Evolutionary conservation across 2,888 invertebrate genomes (phyloP).

Genomic region (Creontiades dilutus): DNA sequence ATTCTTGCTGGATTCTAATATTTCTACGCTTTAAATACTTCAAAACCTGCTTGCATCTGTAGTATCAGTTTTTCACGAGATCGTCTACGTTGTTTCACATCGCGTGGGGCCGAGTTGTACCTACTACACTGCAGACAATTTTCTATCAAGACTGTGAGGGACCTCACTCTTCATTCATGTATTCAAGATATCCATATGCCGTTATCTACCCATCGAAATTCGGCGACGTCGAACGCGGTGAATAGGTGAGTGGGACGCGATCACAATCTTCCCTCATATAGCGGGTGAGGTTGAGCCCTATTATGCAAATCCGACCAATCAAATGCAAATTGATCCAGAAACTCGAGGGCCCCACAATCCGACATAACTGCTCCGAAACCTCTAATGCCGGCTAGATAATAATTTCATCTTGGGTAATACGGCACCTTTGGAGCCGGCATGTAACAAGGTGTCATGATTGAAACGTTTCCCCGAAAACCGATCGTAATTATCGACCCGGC

Average conservation of each 20-base stretch:
- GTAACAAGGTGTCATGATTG: constrained; percentile 5
- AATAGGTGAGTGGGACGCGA: constrained; percentile 7
- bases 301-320: background rate
- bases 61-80: too few species aligned
- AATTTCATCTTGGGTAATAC: background rate
- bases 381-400: background rate
- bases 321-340: constrained; percentile 28
- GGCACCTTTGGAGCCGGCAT: constrained; percentile 1
- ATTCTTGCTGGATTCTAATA: too few species aligned
- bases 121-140: too few species aligned
- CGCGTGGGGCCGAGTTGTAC: too few species aligned
- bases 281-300: background rate
- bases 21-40: too few species aligned
- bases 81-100: too few species aligned
- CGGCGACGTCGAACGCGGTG: background rate
- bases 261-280: background rate
- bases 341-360: background rate
- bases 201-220: constrained; percentile 18
- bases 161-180: background rate
- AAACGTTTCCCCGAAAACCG: background rate
- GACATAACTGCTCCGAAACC: background rate
- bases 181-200: background rate
- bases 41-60: too few species aligned
- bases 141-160: background rate
- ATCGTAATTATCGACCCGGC: background rate